These are phyloP conservation scores for Autographa gamma DNA, from an alignment of 2,888 invertebrate genomes.

Conservation along the genomic window DNA sequence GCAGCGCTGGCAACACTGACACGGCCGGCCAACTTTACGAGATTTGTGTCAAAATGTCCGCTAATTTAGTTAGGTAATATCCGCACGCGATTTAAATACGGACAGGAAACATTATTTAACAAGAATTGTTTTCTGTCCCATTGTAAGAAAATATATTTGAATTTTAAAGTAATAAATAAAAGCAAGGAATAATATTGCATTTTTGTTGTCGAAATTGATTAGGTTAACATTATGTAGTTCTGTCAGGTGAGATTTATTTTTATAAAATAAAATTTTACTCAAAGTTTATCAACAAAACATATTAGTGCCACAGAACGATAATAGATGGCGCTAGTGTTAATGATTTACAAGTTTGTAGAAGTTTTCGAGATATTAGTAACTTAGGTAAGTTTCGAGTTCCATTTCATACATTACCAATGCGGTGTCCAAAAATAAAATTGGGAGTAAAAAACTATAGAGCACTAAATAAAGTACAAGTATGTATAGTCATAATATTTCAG, in stretches of 20 bases:
- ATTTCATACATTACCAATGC: background rate
- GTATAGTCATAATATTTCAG: background rate
- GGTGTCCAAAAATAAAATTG: background rate
- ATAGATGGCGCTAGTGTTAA: conserved; percentile 2
- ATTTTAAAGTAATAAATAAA: background rate
- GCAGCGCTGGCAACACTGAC: conserved; percentile 54
- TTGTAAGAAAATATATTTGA: background rate
- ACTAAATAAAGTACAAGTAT: background rate
- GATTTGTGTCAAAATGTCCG: conserved; percentile 34
- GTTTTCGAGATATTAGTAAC: background rate
- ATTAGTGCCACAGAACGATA: background rate
- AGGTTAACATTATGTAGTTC: background rate
- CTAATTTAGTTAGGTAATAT: conserved; percentile 12
- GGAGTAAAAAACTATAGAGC: background rate
- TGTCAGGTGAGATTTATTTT: background rate
- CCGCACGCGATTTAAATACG: conserved; percentile 7
- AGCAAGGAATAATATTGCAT: background rate
- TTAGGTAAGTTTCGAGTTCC: background rate
- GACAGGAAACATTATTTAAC: conserved; percentile 1
- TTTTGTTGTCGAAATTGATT: background rate
- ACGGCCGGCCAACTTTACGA: conserved; percentile 37
- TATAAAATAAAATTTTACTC: background rate
- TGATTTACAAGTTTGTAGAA: background rate
- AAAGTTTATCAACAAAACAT: background rate
- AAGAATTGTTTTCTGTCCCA: conserved; percentile 1